Base-by-base conservation (phyloP, 2,797 vertebrate genomes). In the Lates japonicus region DNA sequence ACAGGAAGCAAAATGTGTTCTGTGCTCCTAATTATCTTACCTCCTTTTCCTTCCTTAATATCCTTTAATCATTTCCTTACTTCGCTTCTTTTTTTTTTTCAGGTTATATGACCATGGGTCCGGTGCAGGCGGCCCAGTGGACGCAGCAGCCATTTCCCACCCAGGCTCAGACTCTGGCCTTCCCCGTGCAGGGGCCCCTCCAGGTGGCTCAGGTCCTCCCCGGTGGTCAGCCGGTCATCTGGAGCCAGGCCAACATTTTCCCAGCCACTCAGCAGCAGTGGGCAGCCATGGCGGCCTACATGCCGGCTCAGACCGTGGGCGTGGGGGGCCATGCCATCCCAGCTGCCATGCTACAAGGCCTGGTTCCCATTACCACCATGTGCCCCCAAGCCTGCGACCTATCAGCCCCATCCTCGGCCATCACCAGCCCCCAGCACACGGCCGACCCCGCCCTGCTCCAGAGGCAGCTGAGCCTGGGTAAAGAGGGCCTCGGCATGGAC, bases 91-190 rank as follows among this genome's bases (percentile, higher is more conserved):
- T 17, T 22, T 42, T 29, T 20, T 17, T 49, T 68, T 2, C 90
- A 99, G 98, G 98, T 95, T 99, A 99, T 81, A 98, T 99, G 95
- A 98, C 98, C 76, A 99, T 99, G 98, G 98, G 98, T 85, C 96
- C 98, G 31, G 97, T 99, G 88, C 97, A 98, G 94, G 97, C 98
- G 2, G 97, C 98, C 0, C 98, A 98, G 94, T 99, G 98, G 98
- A 97, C 97, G 77, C 98, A 99, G 95, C 98, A 98, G 94, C 95
- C 97, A 3, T 97, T 97, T 12, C 35, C 92, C 1, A 95, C 95
- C 85, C 98, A 97, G 86, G 96, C 96, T 86, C 89, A 94, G 90
- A 97, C 97, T 78, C 93, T 99, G 89, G 97, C 97, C 86, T 97
- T 99, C 93, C 96, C 97, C 54, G 96, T 98, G 82, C 98, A 99